These are phyloP conservation scores for Agelaius phoeniceus DNA, from an alignment of 2,113 vertebrate species.

Conservation along the genomic window DNA sequence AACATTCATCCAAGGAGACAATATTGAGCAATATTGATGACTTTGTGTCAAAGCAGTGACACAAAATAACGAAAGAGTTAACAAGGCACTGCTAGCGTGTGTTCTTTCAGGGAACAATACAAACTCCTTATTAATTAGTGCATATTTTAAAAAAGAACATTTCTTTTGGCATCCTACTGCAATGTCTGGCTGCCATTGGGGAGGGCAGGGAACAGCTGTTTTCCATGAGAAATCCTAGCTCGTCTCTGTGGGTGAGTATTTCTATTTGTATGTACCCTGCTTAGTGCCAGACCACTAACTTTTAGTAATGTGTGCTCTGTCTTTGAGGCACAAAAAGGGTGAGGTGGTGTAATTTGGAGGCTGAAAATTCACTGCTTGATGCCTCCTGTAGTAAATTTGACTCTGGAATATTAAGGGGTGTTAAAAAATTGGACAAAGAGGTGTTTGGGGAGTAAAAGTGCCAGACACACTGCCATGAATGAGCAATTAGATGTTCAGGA, in stretches of 20 bases:
- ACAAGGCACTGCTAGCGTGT: background rate
- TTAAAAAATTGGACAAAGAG: slow-evolving; percentile 64
- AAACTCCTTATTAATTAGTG: background rate
- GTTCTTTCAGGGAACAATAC: background rate
- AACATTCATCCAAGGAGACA: background rate
- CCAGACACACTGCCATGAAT: slow-evolving; percentile 66
- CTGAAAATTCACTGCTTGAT: slow-evolving; percentile 59
- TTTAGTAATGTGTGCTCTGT: slow-evolving; percentile 23
- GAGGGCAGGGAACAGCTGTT: slow-evolving; percentile 37
- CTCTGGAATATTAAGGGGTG: slow-evolving; percentile 64
- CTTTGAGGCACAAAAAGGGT: slow-evolving; percentile 40
- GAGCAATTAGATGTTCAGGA: slow-evolving; percentile 73
- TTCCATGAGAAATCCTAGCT: slow-evolving; percentile 31
- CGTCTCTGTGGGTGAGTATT: slow-evolving; percentile 30
- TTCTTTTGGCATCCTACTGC: background rate
- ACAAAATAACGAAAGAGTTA: background rate
- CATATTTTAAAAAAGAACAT: background rate
- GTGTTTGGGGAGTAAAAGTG: slow-evolving; percentile 65
- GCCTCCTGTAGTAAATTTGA: slow-evolving; percentile 48
- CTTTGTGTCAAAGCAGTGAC: background rate
- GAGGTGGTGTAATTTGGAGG: slow-evolving; percentile 20
- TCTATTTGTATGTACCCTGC: slow-evolving; percentile 9
- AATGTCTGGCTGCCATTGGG: background rate
- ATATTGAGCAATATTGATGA: background rate
- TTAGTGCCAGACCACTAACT: slow-evolving; percentile 43